Conservation (phyloP, 1,140 invertebrate species). For the Camponotus pennsylvanicus region DNA sequence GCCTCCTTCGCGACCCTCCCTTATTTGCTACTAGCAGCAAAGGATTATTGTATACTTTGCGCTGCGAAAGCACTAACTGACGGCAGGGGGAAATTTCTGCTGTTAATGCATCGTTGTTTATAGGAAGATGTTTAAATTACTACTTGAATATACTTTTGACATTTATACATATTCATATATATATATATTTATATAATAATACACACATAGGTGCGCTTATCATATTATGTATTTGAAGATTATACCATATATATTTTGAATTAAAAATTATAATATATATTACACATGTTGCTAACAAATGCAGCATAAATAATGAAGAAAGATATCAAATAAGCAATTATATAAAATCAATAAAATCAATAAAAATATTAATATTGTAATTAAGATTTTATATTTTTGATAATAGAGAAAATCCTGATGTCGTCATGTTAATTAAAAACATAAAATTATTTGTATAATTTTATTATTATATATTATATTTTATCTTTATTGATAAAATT, state of each 20-base stretch:
- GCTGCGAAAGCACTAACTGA: constrained; percentile 30
- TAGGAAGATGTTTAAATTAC: constrained; percentile 5
- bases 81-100: no score
- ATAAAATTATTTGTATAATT: not conserved
- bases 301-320: not conserved
- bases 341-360: no score
- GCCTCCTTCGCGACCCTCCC: constrained; percentile 61
- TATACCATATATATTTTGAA: not conserved
- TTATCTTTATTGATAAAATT: not conserved
- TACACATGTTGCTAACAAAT: not conserved
- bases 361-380: not conserved
- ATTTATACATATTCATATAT: not conserved
- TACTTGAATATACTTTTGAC: not conserved
- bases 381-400: constrained; percentile 1
- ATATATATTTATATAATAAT: no score
- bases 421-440: not conserved
- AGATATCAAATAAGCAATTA: not conserved
- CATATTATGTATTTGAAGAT: no score
- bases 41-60: constrained; percentile 73
- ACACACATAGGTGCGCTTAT: no score
- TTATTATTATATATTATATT: not conserved
- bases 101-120: not conserved
- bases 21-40: constrained; percentile 72
- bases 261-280: no score
- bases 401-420: not conserved